Base-by-base conservation (phyloP, 1,140 invertebrate genomes). In the Drosophila navojoa region DNA sequence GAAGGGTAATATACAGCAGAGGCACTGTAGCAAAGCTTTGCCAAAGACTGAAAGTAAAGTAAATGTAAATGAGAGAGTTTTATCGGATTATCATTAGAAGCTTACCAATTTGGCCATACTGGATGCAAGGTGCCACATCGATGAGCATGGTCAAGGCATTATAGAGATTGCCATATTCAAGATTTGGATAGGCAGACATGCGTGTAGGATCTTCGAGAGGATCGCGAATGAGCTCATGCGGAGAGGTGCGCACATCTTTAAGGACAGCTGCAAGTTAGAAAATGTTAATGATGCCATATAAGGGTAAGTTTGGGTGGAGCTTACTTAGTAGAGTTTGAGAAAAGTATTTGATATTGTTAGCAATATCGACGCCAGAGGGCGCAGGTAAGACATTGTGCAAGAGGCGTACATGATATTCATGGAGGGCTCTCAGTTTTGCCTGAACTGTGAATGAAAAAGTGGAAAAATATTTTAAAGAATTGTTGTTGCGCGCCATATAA, bases 301-400 rank as follows among this genome's bases (percentile, higher is more conserved):
- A 1, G 13, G 13, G 6, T 6, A 9, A 9, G 6, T 27, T 3
- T 27, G 2, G 3, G 2, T 38, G 5, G 15, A 44, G 94, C 94
- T 95, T 95, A 99, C 98, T 97, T 78, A 99, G 93, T 62, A 99
- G 94, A 54, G 98, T 99, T 94, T 99, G 98, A 27, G 98, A 98
- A 93, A 99, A 99, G 93, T 98, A 99, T 93, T 99, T 99, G 80
- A 99, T 94, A 62, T 98, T 99, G 91, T 98, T 99, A 57, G 98
- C 97, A 92, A 99, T 98, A 92, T 99, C 99, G 66, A 96, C 93
- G 63, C 98, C 98, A 64, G 97, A 98, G 55, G 98, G 98, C 76
- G 96, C 94, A 29, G 98, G 98, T 89, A 98, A 95, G 79, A 96
- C 95, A 77, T 97, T 97, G 93, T 99, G 97, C 81, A 97, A 95